Evolutionary conservation across 2,888 invertebrate genomes (phyloP).

Genomic region (Euproctis similis): DNA sequence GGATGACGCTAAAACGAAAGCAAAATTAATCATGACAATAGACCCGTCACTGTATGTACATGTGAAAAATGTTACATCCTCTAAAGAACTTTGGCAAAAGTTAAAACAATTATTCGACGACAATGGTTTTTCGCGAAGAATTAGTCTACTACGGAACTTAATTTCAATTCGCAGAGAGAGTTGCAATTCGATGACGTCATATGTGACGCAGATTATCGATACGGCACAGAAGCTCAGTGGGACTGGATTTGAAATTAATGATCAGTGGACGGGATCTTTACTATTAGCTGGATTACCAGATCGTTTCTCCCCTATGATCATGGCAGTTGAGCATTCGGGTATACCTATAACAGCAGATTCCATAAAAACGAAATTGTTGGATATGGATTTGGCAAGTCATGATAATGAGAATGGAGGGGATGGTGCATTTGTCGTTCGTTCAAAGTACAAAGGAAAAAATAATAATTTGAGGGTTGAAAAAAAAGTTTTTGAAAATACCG

Average conservation of each 20-base stretch:
- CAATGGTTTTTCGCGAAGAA: no score
- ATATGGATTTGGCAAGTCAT: not conserved
- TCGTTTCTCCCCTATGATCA: not conserved
- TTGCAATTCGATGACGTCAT: no score
- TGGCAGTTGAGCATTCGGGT: not conserved
- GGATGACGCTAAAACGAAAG: not conserved
- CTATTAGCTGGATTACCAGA: not conserved
- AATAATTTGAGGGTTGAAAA: not conserved
- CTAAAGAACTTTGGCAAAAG: not conserved
- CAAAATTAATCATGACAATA: not conserved
- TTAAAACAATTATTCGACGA: not conserved
- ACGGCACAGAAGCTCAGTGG: not conserved
- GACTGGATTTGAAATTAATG: not conserved
- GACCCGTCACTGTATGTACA: not conserved
- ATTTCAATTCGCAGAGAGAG: not conserved
- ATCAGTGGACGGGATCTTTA: not conserved
- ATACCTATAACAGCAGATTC: not conserved
- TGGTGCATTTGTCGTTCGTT: not conserved
- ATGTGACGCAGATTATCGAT: slow-evolving; percentile 1
- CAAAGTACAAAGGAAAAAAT: not conserved
- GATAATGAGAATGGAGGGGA: not conserved
- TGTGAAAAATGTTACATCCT: not conserved
- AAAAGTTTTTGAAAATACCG: not conserved
- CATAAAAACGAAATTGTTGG: not conserved
- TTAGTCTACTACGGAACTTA: no score